phyloP scores from a whole-genome alignment of 2,113 vertebrate genomes.

The Rafetus swinhoei region DNA sequence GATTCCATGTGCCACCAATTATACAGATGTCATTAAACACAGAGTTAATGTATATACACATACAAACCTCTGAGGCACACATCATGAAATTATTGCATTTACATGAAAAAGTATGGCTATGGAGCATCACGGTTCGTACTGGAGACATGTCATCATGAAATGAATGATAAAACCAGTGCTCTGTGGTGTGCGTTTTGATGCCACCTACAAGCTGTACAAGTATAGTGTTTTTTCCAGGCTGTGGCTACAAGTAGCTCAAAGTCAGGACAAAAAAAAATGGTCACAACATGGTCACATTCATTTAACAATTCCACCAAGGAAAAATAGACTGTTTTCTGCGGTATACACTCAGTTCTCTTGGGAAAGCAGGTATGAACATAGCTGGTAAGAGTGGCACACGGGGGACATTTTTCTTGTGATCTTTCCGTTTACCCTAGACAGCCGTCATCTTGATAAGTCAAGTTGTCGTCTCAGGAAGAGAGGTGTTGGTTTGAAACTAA shows the following conservation, averaged over 20 bases:
- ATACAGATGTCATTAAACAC: constrained; percentile 44
- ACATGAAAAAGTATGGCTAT: neutral
- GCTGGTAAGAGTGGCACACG: neutral
- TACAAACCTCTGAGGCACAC: neutral
- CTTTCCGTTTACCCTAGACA: neutral
- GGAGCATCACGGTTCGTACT: neutral
- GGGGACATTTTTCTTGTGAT: neutral
- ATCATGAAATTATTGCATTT: neutral
- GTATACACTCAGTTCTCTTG: neutral
- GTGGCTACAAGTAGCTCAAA: neutral
- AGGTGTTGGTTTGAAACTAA: neutral
- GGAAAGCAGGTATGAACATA: neutral
- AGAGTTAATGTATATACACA: neutral
- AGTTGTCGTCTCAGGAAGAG: neutral
- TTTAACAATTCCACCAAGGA: neutral
- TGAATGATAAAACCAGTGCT: neutral
- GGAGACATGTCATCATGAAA: neutral
- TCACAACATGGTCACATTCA: fast-evolving
- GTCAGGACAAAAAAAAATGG: neutral
- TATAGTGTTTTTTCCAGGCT: neutral
- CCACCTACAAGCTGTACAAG: fast-evolving
- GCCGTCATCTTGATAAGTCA: neutral
- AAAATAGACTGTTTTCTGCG: neutral
- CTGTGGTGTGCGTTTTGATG: neutral
- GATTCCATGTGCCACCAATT: neutral